Conservation (phyloP, 2,888 invertebrate species). For the Thelaira solivaga region DNA sequence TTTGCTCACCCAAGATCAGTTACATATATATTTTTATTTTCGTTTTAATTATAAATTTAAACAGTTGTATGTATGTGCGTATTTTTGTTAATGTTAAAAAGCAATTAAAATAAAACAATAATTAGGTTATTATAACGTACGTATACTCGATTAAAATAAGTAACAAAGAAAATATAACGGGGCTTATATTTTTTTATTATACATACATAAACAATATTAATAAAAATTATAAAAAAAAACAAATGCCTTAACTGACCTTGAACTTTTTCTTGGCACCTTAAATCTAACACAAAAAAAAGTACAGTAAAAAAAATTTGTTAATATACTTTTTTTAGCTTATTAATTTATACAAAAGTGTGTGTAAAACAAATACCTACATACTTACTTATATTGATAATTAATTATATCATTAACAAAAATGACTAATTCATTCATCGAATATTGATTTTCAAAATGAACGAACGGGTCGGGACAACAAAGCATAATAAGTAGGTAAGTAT, state of each 20-base stretch:
- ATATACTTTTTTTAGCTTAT: slow-evolving; percentile 2
- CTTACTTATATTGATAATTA: neutral
- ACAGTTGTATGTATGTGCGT: neutral
- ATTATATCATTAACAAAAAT: slow-evolving; percentile 49
- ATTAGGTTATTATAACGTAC: too few species aligned
- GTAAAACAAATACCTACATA: neutral
- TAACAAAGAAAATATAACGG: neutral
- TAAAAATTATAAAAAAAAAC: too few species aligned
- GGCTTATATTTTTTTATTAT: neutral
- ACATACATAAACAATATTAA: too few species aligned
- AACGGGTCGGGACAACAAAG: slow-evolving; percentile 1
- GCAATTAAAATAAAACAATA: too few species aligned
- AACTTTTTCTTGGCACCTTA: slow-evolving; percentile 45
- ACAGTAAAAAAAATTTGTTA: neutral
- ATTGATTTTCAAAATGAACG: neutral
- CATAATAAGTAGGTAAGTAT: neutral
- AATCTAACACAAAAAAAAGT: slow-evolving; percentile 6
- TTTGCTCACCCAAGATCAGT: slow-evolving; percentile 53
- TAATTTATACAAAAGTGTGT: slow-evolving; percentile 7
- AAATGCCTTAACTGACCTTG: slow-evolving; percentile 49
- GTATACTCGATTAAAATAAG: neutral
- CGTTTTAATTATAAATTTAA: neutral
- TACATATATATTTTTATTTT: slow-evolving; percentile 9
- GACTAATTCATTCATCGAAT: slow-evolving; percentile 30
- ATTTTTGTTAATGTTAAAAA: too few species aligned